Percentiles rank a stretch among this genome's conserved stretches.
These are phyloP conservation scores for Pungitius pungitius DNA, from an alignment of 2,113 vertebrate genomes.

Conservation along the genomic window DNA sequence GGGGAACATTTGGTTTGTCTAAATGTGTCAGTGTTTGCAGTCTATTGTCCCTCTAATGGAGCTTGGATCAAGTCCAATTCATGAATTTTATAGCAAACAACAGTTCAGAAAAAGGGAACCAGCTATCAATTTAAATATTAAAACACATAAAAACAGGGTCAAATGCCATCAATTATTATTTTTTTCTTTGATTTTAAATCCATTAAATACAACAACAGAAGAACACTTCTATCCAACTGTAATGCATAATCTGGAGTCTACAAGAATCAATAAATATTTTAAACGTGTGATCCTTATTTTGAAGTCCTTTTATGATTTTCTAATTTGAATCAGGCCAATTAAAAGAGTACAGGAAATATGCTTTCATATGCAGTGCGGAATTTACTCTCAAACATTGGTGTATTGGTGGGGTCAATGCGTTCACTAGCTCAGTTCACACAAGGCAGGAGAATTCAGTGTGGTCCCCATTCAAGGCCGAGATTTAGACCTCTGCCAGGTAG, in stretches of 20 bases:
- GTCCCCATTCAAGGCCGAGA: slow-evolving; percentile 27
- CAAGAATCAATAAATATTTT: slow-evolving; percentile 69
- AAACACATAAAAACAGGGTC: slow-evolving; percentile 32
- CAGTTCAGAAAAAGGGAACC: slow-evolving; percentile 50
- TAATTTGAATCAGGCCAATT: slow-evolving; percentile 48
- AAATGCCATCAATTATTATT: slow-evolving; percentile 51
- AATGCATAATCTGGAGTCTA: slow-evolving; percentile 36
- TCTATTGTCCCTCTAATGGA: slow-evolving; percentile 2
- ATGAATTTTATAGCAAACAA: slow-evolving; percentile 7
- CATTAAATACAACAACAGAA: slow-evolving; percentile 37
- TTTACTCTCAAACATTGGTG: slow-evolving; percentile 41
- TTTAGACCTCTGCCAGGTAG: slow-evolving; percentile 44
- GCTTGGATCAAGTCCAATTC: slow-evolving; percentile 19
- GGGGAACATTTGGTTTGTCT: slow-evolving; percentile 1
- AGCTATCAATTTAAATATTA: slow-evolving; percentile 30
- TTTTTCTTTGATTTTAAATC: slow-evolving; percentile 41
- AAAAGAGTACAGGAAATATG: slow-evolving; percentile 44
- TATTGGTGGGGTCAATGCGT: slow-evolving; percentile 67
- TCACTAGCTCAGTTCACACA: slow-evolving; percentile 68
- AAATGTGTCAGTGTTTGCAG: slow-evolving; percentile 8
- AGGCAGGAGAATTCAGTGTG: slow-evolving; percentile 51
- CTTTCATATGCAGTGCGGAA: slow-evolving; percentile 61
- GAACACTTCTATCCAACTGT: slow-evolving; percentile 58
- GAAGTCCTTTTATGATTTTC: slow-evolving; percentile 49
- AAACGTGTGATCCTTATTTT: slow-evolving; percentile 68